Percentiles rank a stretch among this genome's conserved stretches.
Evolutionary conservation across 2,888 invertebrate genomes (phyloP).

Genomic region (Pheosia tremula): DNA sequence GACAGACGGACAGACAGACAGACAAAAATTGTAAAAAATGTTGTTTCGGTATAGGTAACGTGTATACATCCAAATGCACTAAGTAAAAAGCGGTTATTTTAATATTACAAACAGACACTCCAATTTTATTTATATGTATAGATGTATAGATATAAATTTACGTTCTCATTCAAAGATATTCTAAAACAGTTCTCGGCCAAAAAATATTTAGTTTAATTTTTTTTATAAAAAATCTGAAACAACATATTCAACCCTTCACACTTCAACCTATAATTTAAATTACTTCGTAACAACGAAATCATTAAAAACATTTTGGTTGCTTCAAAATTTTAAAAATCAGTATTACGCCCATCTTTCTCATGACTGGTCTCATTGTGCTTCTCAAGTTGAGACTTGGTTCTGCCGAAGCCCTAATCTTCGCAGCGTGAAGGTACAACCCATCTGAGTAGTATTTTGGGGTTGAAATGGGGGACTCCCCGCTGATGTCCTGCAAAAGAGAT

Average conservation of each 20-base stretch:
- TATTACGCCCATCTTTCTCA: conserved; percentile 52
- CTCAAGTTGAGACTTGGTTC: conserved; percentile 35
- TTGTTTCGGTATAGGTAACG: too few relatives aligned
- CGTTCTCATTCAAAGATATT: too few relatives aligned
- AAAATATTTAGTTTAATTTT: too few relatives aligned
- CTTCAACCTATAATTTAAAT: conserved; percentile 22
- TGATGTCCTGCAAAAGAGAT: conserved; percentile 50
- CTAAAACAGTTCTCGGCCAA: too few relatives aligned
- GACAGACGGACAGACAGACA: too few relatives aligned
- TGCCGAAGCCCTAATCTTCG: conserved; percentile 50
- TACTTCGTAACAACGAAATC: conserved; percentile 22
- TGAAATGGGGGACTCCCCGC: conserved; percentile 56
- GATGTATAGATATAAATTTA: too few relatives aligned
- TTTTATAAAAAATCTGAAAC: conserved; percentile 10
- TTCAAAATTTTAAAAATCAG: neutral
- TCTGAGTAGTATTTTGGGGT: conserved; percentile 15
- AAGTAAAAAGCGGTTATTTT: too few relatives aligned
- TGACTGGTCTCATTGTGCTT: conserved; percentile 41
- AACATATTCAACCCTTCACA: conserved; percentile 23
- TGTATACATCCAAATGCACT: too few relatives aligned
- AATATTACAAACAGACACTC: too few relatives aligned
- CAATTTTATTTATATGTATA: too few relatives aligned
- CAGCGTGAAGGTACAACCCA: conserved; percentile 62
- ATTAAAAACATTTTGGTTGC: conserved; percentile 14
- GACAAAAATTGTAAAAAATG: too few relatives aligned